Conservation (phyloP, 2,797 vertebrate species). For the Scyliorhinus canicula region DNA sequence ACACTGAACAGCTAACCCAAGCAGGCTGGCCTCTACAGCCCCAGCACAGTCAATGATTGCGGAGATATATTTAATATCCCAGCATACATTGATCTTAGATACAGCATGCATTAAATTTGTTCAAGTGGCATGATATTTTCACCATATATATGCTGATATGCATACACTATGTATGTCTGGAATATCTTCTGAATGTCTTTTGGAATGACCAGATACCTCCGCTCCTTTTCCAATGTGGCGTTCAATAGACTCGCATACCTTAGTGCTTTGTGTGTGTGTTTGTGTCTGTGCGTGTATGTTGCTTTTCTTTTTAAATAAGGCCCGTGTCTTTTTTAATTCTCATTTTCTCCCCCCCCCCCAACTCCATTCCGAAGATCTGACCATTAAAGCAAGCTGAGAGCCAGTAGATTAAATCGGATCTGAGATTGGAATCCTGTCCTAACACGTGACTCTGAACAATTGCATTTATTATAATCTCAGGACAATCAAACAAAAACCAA, state of each 20-base stretch:
- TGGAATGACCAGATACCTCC: neutral
- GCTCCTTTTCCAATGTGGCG: neutral
- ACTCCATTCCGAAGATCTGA: conserved; percentile 23
- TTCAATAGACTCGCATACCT: neutral
- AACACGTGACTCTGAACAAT: conserved; percentile 36
- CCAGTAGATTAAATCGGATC: conserved; percentile 30
- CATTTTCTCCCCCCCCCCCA: neutral
- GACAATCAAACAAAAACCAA: conserved; percentile 33
- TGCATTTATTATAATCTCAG: conserved; percentile 35
- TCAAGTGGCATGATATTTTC: neutral
- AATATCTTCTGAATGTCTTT: neutral
- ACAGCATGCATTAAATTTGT: neutral
- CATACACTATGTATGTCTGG: neutral
- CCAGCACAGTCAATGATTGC: neutral
- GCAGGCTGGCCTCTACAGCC: neutral
- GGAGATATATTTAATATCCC: conserved; percentile 29
- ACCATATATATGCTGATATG: neutral
- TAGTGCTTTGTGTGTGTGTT: neutral
- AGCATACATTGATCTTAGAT: conserved; percentile 3
- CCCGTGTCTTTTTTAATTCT: neutral
- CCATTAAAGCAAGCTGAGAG: conserved; percentile 13
- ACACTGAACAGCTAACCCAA: neutral
- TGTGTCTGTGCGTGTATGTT: neutral
- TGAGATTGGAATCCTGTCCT: conserved; percentile 21
- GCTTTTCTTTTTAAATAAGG: neutral